These are phyloP conservation scores for Proterorhinus semilunaris DNA, from an alignment of 2,113 vertebrate genomes.

Conservation along the genomic window DNA sequence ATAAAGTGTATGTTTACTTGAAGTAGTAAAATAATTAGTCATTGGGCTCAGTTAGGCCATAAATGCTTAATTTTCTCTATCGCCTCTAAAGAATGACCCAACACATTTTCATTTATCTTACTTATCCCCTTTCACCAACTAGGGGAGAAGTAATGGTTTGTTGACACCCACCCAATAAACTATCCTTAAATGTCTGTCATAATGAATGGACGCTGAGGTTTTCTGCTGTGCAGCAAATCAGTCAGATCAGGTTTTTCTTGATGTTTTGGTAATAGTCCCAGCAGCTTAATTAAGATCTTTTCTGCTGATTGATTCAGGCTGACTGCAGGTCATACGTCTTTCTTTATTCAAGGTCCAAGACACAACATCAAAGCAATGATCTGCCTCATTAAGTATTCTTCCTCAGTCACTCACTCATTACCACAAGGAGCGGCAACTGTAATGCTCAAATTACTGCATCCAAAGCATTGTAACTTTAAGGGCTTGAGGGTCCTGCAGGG, in stretches of 20 bases:
- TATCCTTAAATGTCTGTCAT: background rate
- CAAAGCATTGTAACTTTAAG: conserved; percentile 50
- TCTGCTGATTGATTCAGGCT: conserved; percentile 40
- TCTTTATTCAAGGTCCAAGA: conserved; percentile 40
- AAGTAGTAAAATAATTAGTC: no score
- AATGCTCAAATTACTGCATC: conserved; percentile 62
- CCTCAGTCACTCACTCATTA: conserved; percentile 47
- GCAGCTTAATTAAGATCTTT: conserved; percentile 21
- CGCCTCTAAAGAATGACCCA: conserved; percentile 11
- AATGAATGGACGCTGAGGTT: conserved; percentile 3
- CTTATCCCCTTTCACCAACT: conserved; percentile 5
- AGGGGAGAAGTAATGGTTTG: conserved; percentile 32
- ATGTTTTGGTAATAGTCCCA: conserved; percentile 33
- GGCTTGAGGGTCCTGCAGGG: conserved; percentile 11
- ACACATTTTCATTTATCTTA: conserved; percentile 21
- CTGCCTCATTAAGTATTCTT: conserved; percentile 53
- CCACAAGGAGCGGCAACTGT: conserved; percentile 41
- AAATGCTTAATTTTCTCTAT: background rate
- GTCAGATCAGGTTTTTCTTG: conserved; percentile 11
- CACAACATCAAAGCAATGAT: conserved; percentile 53
- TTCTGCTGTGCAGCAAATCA: background rate
- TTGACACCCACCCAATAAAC: conserved; percentile 25
- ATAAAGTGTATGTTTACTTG: no score
- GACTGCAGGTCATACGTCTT: conserved; percentile 21
- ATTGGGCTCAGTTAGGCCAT: no score